Evolutionary conservation across 2,113 vertebrate genomes (phyloP), one percentile per base, ranked within the genome.

Genomic region (Larimichthys crocea): DNA sequence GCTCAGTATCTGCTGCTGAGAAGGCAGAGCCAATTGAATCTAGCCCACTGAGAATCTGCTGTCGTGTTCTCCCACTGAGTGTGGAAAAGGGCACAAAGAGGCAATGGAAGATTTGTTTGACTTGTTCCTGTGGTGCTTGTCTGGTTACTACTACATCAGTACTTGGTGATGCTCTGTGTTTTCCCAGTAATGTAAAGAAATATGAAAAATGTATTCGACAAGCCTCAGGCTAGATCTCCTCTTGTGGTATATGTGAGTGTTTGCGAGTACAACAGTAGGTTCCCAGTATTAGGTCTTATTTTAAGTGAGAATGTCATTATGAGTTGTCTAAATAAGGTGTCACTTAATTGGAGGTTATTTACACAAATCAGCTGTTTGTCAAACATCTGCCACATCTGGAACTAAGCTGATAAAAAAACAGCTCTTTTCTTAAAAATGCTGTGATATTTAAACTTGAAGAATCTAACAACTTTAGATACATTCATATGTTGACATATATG

Each of bases 1-100:
- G 53, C 68, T 76, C 73, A 74, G 73, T 17, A 31, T 61, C 80
- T 63, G 66, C 52, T 79, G 65, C 74, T n/a, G 65, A 53, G 52
- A 82, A 76, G 85, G 77, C 70, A 82, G 48, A 85, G 64, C 82
- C 74, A 82, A 91, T 88, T 89, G 87, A 88, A 88, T 88, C 84
- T 15, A 79, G 71, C 50, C 82, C 81, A 86, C 69, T 3, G 17
- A 86, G 82, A 88, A 75, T 83, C 70, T 52, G 82, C 42, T 19
- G 65, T 71, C 53, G 1, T 67, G 70, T 86, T 76, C 75, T 64
- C 71, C 62, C 42, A 71, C 77, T 71, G 74, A 78, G 74, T 82
- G 77, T 29, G 60, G 70, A 86, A 86, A 84, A 86, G 57, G 49
- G 60, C 74, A 75, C 57, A 80, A 74, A 84, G 73, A 62, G 15